These are phyloP conservation scores for Neostethus bicornis DNA, from an alignment of 2,797 vertebrate species.

Conservation along the genomic window DNA sequence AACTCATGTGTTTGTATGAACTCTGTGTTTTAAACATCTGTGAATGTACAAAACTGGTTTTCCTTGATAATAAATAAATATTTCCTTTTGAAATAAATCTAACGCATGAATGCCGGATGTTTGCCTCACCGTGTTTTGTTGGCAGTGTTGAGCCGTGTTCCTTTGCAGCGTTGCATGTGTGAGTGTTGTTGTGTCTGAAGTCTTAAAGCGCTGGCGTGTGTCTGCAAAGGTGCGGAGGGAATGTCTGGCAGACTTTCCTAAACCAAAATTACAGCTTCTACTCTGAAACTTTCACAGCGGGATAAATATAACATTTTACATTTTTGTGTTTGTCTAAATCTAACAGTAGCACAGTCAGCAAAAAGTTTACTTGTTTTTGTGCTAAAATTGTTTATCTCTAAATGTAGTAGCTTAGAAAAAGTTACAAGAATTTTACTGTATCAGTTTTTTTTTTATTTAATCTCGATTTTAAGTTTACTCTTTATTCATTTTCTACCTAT, in stretches of 20 bases:
- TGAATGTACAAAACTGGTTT: background rate
- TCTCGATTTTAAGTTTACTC: too few species aligned
- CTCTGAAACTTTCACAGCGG: constrained; percentile 18
- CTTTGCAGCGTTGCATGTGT: constrained; percentile 47
- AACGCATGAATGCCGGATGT: background rate
- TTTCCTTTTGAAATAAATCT: background rate
- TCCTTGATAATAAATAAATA: constrained; percentile 11
- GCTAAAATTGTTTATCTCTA: background rate
- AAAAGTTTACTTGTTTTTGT: background rate
- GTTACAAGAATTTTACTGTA: background rate
- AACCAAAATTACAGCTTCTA: constrained; percentile 50
- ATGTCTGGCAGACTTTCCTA: constrained; percentile 31
- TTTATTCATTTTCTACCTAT: too few species aligned
- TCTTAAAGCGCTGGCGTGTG: constrained; percentile 17
- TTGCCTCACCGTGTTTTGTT: background rate
- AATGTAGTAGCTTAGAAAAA: background rate
- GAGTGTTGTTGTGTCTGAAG: constrained; percentile 19
- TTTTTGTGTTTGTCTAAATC: background rate
- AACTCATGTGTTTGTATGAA: background rate
- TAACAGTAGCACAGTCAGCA: background rate
- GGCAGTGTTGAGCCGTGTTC: constrained; percentile 22
- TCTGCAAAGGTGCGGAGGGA: constrained; percentile 30
- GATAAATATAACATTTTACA: constrained; percentile 1
- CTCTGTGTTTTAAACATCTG: background rate
- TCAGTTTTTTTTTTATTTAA: background rate